These are phyloP conservation scores for Melanocharis versteri DNA, from an alignment of 2,113 vertebrate species.

Conservation along the genomic window DNA sequence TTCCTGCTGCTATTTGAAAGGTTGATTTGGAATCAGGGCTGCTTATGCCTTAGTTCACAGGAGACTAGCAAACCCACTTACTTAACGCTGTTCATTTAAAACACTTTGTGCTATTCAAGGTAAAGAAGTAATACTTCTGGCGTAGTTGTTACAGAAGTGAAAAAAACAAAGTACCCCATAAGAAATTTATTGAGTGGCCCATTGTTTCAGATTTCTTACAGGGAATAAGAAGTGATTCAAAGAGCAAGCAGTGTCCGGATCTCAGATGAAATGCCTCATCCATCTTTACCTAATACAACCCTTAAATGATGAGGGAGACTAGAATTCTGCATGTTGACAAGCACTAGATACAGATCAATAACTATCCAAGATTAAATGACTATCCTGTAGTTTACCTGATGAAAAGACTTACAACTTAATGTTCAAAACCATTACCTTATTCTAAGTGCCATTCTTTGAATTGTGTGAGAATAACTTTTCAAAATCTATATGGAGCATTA, in stretches of 20 bases:
- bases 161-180: background rate
- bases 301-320: background rate
- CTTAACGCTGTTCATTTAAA: background rate
- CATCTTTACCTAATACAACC: background rate
- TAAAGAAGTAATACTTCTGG: background rate
- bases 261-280: background rate
- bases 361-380: background rate
- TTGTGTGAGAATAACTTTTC: background rate
- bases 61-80: background rate
- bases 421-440: background rate
- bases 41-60: background rate
- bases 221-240: background rate
- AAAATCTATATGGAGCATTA: background rate
- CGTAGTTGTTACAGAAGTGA: background rate
- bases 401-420: background rate
- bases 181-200: background rate
- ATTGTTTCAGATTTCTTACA: background rate
- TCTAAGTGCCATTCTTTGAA: background rate
- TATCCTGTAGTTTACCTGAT: background rate
- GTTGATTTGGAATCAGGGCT: background rate
- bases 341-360: background rate
- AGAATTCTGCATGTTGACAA: background rate
- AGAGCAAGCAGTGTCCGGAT: background rate
- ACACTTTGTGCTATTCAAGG: background rate
- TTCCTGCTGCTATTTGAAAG: background rate